These are phyloP conservation scores for Lagria hirta DNA, from an alignment of 2,888 invertebrate genomes.

Conservation along the genomic window DNA sequence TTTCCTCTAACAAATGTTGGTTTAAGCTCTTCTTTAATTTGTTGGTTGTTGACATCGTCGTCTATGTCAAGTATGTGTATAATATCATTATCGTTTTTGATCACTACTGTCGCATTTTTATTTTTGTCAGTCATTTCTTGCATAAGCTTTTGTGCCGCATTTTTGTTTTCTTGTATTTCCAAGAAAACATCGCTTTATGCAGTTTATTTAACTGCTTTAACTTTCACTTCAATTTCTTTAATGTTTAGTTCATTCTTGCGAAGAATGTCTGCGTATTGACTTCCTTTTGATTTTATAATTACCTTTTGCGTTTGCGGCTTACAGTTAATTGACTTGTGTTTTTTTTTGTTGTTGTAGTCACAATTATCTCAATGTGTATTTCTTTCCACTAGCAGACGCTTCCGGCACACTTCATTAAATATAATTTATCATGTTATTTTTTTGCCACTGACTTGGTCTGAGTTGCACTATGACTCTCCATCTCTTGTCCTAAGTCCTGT, in stretches of 20 bases:
- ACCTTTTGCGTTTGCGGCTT: background rate
- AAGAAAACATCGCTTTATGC: background rate
- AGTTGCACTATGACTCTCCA: too few species aligned
- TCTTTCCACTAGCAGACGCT: background rate
- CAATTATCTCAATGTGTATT: background rate
- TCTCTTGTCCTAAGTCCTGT: too few species aligned
- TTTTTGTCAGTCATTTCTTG: background rate
- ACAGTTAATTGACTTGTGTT: background rate
- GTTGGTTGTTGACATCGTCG: background rate
- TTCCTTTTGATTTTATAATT: background rate
- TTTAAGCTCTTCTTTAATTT: background rate
- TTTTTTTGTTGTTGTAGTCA: background rate
- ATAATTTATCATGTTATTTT: too few species aligned
- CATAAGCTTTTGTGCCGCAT: background rate
- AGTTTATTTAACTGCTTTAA: background rate
- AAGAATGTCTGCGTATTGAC: background rate
- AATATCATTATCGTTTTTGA: background rate
- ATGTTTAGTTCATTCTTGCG: background rate
- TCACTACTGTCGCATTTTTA: constrained; percentile 1
- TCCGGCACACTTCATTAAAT: too few species aligned
- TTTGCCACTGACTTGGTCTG: too few species aligned
- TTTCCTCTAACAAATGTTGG: too few species aligned
- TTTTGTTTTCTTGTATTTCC: background rate
- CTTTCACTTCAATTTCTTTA: too few species aligned
- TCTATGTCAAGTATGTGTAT: background rate